Percentiles rank a stretch among this genome's conserved stretches.
phyloP scores from a whole-genome alignment of 2,888 invertebrate genomes.

The Belgica antarctica region DNA sequence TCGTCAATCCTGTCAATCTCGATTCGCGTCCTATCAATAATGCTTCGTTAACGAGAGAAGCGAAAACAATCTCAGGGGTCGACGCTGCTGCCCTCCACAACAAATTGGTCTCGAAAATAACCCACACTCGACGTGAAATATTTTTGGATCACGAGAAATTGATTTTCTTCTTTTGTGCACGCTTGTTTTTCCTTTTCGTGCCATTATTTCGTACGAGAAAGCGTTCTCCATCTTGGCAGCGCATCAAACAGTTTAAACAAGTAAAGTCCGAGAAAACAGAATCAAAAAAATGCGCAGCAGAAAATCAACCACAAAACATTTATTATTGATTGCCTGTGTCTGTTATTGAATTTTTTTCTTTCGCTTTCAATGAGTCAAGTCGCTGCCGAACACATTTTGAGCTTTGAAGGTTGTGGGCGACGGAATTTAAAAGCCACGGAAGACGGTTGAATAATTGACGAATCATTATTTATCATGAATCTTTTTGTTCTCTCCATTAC shows the following conservation, averaged over 20 bases:
- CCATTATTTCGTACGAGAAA: background rate
- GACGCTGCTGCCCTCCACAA: no score
- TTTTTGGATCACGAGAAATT: conserved; percentile 16
- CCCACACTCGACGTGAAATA: no score
- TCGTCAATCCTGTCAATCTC: background rate
- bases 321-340: conserved; percentile 2
- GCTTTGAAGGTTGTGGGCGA: no score
- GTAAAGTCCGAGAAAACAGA: background rate
- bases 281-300: background rate
- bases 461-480: background rate
- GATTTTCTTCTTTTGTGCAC: background rate
- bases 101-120: no score
- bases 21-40: background rate
- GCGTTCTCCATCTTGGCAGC: conserved; percentile 19
- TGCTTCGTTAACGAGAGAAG: background rate
- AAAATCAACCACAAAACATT: background rate
- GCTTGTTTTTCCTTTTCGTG: background rate
- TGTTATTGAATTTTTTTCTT: background rate
- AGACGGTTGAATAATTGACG: background rate
- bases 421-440: no score
- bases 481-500: no score
- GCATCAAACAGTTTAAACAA: background rate
- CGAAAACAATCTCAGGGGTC: conserved; percentile 9
- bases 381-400: no score
- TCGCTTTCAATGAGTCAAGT: background rate